Conservation (phyloP, 2,888 invertebrate species). For the Perizoma affinitatum region DNA sequence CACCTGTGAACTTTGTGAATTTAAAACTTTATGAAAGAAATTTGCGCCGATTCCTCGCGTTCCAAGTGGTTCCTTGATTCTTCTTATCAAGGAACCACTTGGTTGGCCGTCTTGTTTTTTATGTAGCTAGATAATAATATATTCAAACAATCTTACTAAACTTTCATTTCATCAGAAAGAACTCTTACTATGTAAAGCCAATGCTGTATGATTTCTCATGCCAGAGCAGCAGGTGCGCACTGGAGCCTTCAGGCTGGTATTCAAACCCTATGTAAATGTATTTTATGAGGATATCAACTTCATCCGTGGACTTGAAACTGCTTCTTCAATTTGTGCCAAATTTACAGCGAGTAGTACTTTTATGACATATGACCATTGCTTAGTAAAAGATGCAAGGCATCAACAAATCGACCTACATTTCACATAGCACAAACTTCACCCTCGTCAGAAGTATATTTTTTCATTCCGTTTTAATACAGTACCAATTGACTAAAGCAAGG, state of each 20-base stretch:
- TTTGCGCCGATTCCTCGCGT: no score
- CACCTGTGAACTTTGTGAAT: no score
- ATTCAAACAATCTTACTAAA: constrained; percentile 69
- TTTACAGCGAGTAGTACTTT: constrained; percentile 96
- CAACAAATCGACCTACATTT: constrained; percentile 88
- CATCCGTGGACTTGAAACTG: constrained; percentile 89
- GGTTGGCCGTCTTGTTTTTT: neutral
- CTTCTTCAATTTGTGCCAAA: constrained; percentile 96
- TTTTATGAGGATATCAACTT: constrained; percentile 97
- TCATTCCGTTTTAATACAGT: no score
- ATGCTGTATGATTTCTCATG: constrained; percentile 97
- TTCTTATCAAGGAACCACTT: no score
- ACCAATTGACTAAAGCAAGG: no score
- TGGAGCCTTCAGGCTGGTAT: constrained; percentile 95
- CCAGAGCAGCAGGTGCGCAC: constrained; percentile 96
- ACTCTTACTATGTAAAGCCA: constrained; percentile 97
- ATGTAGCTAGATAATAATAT: constrained; percentile 3
- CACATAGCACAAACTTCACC: constrained; percentile 90
- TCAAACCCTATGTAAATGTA: constrained; percentile 99
- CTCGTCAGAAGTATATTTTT: constrained; percentile 90
- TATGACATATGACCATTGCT: constrained; percentile 94
- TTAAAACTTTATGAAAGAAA: no score
- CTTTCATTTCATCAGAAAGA: constrained; percentile 95
- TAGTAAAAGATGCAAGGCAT: constrained; percentile 93
- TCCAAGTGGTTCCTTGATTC: no score